Base-by-base conservation (phyloP, 2,113 vertebrate species). In the Patagioenas fasciata region DNA sequence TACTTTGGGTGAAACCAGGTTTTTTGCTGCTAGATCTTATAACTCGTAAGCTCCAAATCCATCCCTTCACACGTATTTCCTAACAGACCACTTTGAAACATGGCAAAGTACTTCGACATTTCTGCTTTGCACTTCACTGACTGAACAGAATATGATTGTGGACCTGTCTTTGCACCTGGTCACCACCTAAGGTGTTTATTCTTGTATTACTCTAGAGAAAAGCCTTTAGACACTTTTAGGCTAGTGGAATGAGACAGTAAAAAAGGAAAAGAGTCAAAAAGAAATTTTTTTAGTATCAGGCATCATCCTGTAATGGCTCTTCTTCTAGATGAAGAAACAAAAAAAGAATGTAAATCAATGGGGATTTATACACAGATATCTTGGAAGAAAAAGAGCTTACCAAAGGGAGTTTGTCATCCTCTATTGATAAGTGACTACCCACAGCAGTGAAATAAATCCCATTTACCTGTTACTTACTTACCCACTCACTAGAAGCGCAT, bases 401-500 rank as follows among this genome's bases (percentile, higher is more conserved):
- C 65, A 53, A 65, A 48, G 36, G 47, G 28, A 47, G 11, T 65
- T 47, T 77, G 31, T 60, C 32, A 73, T 58, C 19, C 62, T 80
- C 50, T 36, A 19, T 3, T 64, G 28, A 1, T 23, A 47, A 57
- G 23, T 14, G 16, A 75, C 31, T 58, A 44, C 13, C 17, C 21
- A 83, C 7, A 78, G n/a, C 73, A 57, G 32, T 50, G 24, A 79
- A 93, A 69, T 5, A 77, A 61, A 48, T 70, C 31, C 51, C 65
- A 36, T 91, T 79, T 34, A 40, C 44, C 38, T 61, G 11, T 75
- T 89, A 97, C 99, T 75, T 89, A 97, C 99, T 98, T 98, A 98
- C 99, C 99, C 96, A 82, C 98, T 98, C 85, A 98, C 98, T 91
- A 99, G 97, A 13, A 99, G 97, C 5, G 95, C 98, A 1, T 99